phyloP scores from a whole-genome alignment of 2,888 invertebrate species.

The Phasia obesa region DNA sequence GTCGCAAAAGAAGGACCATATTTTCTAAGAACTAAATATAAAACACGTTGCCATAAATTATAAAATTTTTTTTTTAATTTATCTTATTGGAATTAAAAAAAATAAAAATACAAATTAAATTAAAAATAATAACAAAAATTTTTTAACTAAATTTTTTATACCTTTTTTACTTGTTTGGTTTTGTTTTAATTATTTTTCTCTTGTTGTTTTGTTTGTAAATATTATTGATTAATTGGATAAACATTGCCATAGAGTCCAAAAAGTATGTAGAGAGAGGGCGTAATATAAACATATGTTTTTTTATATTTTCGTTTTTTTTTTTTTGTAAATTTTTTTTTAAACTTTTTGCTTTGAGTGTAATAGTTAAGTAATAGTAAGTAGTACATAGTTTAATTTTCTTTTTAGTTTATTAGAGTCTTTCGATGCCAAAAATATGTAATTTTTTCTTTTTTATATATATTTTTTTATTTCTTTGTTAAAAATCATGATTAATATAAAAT shows the following conservation, averaged over 20 bases:
- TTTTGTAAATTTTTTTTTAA: slow-evolving; percentile 32
- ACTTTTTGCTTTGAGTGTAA: slow-evolving; percentile 36
- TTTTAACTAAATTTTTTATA: too few relatives aligned
- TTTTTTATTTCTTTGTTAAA: slow-evolving; percentile 19
- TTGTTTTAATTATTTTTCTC: slow-evolving; percentile 16
- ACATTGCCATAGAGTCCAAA: slow-evolving; percentile 75
- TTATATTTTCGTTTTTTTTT: slow-evolving; percentile 34
- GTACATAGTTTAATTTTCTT: slow-evolving; percentile 47
- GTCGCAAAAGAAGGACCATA: too few relatives aligned
- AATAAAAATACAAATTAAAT: too few relatives aligned
- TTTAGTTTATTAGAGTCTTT: slow-evolving; percentile 52
- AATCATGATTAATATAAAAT: slow-evolving; percentile 16
- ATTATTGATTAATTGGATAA: slow-evolving; percentile 74
- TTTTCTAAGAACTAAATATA: too few relatives aligned
- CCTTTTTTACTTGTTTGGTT: too few relatives aligned
- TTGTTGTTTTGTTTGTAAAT: slow-evolving; percentile 35
- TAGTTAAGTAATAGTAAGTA: slow-evolving; percentile 52
- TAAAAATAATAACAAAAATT: too few relatives aligned
- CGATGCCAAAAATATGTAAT: slow-evolving; percentile 68
- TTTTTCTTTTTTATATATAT: slow-evolving; percentile 30
- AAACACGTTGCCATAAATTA: too few relatives aligned
- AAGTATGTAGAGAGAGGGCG: slow-evolving; percentile 52
- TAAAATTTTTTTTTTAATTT: too few relatives aligned
- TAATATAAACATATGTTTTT: slow-evolving; percentile 45
- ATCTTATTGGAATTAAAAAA: too few relatives aligned